These are phyloP conservation scores for Octonoba sinensis DNA, from an alignment of 2,888 invertebrate species.

Conservation along the genomic window DNA sequence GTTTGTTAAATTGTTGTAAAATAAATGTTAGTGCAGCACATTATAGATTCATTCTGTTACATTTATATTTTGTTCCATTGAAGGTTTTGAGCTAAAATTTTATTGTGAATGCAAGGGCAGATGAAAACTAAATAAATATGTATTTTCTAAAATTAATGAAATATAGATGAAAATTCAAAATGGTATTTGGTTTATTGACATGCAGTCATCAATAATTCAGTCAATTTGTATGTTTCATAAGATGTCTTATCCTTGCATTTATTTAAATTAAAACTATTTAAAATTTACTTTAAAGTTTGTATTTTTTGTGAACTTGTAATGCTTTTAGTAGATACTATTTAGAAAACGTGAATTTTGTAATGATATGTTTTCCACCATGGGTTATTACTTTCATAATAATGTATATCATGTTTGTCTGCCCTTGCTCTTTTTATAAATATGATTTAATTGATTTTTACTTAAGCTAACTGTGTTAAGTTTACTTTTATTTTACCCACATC, in stretches of 20 bases:
- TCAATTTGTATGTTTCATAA: neutral
- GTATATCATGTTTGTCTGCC: conserved; percentile 26
- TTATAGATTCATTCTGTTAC: conserved; percentile 52
- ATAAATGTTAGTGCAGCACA: conserved; percentile 64
- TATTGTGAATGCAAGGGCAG: conserved; percentile 49
- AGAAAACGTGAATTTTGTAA: no score
- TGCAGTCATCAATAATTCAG: neutral
- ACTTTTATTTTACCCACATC: conserved; percentile 59
- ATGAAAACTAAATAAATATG: neutral
- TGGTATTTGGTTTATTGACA: neutral
- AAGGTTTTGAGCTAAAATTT: conserved; percentile 21
- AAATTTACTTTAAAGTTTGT: neutral
- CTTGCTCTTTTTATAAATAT: conserved; percentile 36
- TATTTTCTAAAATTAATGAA: neutral
- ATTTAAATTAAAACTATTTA: neutral
- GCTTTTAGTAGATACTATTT: no score
- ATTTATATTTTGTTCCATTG: conserved; percentile 21
- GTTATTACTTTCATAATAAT: no score
- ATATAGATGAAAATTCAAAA: neutral
- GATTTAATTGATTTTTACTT: conserved; percentile 33
- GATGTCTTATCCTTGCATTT: neutral
- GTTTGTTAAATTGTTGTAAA: conserved; percentile 64
- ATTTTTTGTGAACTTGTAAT: neutral
- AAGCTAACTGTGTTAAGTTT: conserved; percentile 46
- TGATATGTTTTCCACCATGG: no score